Evolutionary conservation across 2,888 invertebrate genomes (phyloP), one percentile per base, ranked within the genome.

Genomic region (Pheosia gnoma): DNA sequence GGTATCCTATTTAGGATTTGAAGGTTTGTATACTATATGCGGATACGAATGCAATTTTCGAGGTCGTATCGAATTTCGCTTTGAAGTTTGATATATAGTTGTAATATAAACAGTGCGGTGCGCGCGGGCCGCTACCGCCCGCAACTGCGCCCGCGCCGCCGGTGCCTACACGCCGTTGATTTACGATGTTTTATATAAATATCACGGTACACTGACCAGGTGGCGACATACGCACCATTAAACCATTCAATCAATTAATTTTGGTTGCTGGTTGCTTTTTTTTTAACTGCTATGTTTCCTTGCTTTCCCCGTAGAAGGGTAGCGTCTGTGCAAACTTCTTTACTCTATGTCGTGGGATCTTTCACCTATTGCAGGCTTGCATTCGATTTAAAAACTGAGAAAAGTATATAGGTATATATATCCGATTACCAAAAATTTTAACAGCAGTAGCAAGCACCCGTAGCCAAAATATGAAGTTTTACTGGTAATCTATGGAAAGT

Each of bases 161-260:
- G 59, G 63, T 59, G 68, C 70, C 73, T 25, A 25, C 71, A 68
- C 70, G 63, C 67, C 63, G 69, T 70, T 78, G 77, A 84, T 85
- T 84, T 84, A 85, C 80, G 83, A 82, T 60, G 60, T 55, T 38
- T 36, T 77, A 74, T 75, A 79, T 79, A 84, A 81, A 78, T 78
- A 78, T 75, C 70, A 63, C 72, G 67, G 70, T 73, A 77, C 67
- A 68, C 62, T 76, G 56, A 43, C 63, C 74, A 72, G 73, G 68
- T 72, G 73, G 68, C 66, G 63, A 65, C 68, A 66, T 60, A 70
- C 61, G 62, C 62, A 58, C 59, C 39, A 61, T 60, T 60, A 37
- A 63, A 47, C 36, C 13, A 55, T 59, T 56, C 5, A 36, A 25
- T 4, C 49, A 51, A 4, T 13, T 25, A 51, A 13, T n/a, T 51